phyloP scores from a whole-genome alignment of 2,888 invertebrate genomes.

The Rotaria magnacalcarata region DNA sequence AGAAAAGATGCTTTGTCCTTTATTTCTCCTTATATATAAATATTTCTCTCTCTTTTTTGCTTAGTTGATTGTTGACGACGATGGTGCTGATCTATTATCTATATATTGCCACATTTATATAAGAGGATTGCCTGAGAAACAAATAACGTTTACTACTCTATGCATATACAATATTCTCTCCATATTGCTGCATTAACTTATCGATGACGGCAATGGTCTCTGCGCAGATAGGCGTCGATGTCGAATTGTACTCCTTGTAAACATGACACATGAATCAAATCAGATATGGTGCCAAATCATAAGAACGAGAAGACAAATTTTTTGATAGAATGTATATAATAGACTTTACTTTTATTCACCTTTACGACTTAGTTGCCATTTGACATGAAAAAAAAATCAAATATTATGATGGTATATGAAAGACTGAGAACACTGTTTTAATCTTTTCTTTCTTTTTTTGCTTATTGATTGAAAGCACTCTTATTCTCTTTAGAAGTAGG shows the following conservation, averaged over 20 bases:
- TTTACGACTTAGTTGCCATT: not conserved
- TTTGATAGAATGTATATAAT: not conserved
- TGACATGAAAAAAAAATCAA: not conserved
- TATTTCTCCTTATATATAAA: not conserved
- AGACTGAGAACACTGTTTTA: not conserved
- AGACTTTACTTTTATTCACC: not conserved
- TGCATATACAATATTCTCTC: not conserved
- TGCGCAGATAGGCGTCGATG: not conserved
- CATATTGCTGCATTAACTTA: not conserved
- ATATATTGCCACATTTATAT: constrained; percentile 21
- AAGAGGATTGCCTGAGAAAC: not conserved
- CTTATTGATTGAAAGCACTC: too few species aligned
- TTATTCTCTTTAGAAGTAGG: not conserved
- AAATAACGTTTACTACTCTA: constrained; percentile 10
- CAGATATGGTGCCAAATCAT: not conserved
- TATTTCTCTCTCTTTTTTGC: too few species aligned
- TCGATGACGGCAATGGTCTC: not conserved
- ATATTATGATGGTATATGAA: not conserved
- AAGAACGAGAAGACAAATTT: not conserved
- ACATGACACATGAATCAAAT: not conserved
- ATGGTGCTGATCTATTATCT: constrained; percentile 14
- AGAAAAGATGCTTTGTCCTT: not conserved
- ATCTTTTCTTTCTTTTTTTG: too few species aligned
- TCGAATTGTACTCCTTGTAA: not conserved
- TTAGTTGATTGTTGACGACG: not conserved